Base-by-base conservation (phyloP, 2,888 invertebrate species). In the Hirudinaria manillensis region DNA sequence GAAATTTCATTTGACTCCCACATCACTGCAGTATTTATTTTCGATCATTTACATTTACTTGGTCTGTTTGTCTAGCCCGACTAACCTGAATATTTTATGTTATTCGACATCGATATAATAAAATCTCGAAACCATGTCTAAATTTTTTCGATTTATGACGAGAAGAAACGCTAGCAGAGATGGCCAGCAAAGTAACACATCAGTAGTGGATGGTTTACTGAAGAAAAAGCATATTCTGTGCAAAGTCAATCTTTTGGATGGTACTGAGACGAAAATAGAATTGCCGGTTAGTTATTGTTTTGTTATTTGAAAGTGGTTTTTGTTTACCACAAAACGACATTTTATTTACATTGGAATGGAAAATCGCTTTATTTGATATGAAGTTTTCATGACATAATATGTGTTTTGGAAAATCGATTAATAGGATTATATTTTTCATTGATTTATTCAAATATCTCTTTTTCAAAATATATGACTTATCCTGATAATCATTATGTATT, bases 71-170 rank as follows among this genome's bases (percentile, higher is more conserved):
- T 45, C 45, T 10, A 45, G 13, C 45, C 45, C 16, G 45, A 16
- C 16, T 45, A 45, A 16, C 10, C 45, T 45, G 16, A 16, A 16
- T 16, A 45, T 16, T 45, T 45, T 6, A 16, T 16, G 1, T 45
- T 45, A 16, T 45, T 45, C 16, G 45, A 16, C 45, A 16, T 45
- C 3, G 45, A 45, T 45, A 1, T 45, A 45, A 45, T 45, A 45
- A 45, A 45, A 45, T 1, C 45, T 45, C 16, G 10, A 45, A 61
- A 61, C 19, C 29, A 61, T 61, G 61, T 61, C 61, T 24, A 61
- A 61, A 29, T 61, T 61, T 61, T 61, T 61, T 61, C 61, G 61
- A 24, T 61, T 61, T 29, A 61, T 61, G 61, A 61, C 61, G 24
- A 24, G 61, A 61, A 61, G 29, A 61, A 61, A 61, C 13, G 61